Conservation (phyloP, 2,888 invertebrate genomes). For the Petrolisthes manimaculis region DNA sequence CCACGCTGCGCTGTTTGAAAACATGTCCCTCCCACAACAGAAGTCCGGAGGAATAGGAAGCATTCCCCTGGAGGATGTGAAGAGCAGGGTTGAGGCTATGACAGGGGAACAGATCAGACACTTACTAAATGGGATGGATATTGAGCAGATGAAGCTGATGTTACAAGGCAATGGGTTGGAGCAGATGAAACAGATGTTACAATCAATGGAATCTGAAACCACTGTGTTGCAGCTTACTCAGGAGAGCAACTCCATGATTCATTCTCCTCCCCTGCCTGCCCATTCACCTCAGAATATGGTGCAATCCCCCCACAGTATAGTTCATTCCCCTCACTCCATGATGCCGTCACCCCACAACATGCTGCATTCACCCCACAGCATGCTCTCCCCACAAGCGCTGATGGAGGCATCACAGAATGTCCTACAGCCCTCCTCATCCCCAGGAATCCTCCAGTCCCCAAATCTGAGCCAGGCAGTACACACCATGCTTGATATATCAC, state of each 20-base stretch:
- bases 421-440: conserved; percentile 45
- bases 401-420: conserved; percentile 50
- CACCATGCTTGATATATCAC: conserved; percentile 53
- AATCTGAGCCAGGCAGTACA: conserved; percentile 48
- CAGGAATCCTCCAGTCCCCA: conserved; percentile 51
- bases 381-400: conserved; percentile 50
- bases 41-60: not conserved
- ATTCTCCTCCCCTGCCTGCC: conserved; percentile 37
- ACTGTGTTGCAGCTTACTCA: not conserved
- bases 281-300: conserved; percentile 53
- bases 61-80: conserved; percentile 16
- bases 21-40: conserved; percentile 42
- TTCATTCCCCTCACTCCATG: conserved; percentile 54
- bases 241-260: conserved; percentile 30
- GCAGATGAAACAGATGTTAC: conserved; percentile 56
- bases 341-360: conserved; percentile 52
- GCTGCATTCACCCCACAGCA: conserved; percentile 51
- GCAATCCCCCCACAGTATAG: conserved; percentile 55
- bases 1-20: conserved; percentile 53
- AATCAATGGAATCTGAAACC: conserved; percentile 48
- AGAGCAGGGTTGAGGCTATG: conserved; percentile 42
- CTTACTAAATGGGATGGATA: conserved; percentile 56
- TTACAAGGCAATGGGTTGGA: conserved; percentile 52
- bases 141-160: conserved; percentile 57
- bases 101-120: conserved; percentile 54